Conservation (phyloP, 2,797 vertebrate species). For the Glossophaga mutica region DNA sequence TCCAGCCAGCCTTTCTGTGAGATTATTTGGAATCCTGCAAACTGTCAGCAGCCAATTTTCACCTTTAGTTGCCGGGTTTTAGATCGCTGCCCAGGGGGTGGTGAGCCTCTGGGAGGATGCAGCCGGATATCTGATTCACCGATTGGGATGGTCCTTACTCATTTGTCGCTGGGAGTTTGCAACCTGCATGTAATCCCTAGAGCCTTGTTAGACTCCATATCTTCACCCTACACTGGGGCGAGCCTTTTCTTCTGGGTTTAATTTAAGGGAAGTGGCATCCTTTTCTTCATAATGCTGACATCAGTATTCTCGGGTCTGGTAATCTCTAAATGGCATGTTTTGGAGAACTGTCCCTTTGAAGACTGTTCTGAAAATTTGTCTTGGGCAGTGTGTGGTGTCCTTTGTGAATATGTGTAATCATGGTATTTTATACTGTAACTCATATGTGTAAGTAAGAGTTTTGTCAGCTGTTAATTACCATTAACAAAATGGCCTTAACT, state of each 20-base stretch:
- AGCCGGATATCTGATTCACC: background rate
- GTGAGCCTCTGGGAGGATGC: background rate
- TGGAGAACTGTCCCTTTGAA: slow-evolving; percentile 4
- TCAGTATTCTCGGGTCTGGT: background rate
- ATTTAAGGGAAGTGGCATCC: slow-evolving; percentile 17
- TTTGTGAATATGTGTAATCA: background rate
- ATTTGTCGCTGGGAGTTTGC: slow-evolving; percentile 32
- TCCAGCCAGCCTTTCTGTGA: background rate
- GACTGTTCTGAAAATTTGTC: background rate
- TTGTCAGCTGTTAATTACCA: background rate
- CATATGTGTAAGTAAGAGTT: background rate
- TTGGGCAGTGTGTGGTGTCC: background rate
- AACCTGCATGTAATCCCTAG: background rate
- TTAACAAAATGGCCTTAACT: slow-evolving; percentile 33
- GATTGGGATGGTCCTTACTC: background rate
- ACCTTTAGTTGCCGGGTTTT: background rate
- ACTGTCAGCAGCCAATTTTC: background rate
- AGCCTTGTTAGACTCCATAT: slow-evolving; percentile 18
- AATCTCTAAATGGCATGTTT: slow-evolving; percentile 24
- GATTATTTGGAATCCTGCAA: background rate
- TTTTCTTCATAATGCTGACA: slow-evolving; percentile 8
- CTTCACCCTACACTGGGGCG: slow-evolving; percentile 10
- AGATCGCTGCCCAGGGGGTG: background rate
- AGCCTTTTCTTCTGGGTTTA: slow-evolving; percentile 42
- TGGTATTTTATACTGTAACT: background rate